phyloP scores from a whole-genome alignment of 2,888 invertebrate genomes.

The Apantesis nais region DNA sequence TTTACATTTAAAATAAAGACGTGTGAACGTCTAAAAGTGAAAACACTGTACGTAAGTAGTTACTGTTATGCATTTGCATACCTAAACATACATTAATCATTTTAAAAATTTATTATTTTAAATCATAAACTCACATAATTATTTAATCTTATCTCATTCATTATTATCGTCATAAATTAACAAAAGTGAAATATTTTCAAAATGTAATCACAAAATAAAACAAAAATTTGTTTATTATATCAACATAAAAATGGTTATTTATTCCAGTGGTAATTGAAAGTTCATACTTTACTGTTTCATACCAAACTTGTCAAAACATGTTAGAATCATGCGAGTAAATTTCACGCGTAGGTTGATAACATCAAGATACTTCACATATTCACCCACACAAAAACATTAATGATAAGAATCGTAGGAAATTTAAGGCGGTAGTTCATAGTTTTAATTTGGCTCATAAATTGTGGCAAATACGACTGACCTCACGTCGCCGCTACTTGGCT shows the following conservation, averaged over 20 bases:
- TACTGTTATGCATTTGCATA: too few relatives aligned
- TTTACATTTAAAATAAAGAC: too few relatives aligned
- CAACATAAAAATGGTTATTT: neutral
- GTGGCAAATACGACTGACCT: slow-evolving; percentile 41
- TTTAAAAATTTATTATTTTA: too few relatives aligned
- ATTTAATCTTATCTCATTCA: too few relatives aligned
- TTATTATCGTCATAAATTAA: neutral
- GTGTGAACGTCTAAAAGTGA: too few relatives aligned
- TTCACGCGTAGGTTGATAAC: slow-evolving; percentile 12
- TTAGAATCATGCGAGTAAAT: slow-evolving; percentile 1
- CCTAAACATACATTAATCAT: too few relatives aligned
- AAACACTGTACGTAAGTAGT: too few relatives aligned
- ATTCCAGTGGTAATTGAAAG: neutral
- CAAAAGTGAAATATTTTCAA: neutral
- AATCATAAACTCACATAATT: too few relatives aligned
- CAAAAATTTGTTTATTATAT: neutral
- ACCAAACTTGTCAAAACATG: slow-evolving; percentile 8
- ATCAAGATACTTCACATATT: slow-evolving; percentile 14
- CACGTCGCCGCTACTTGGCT: slow-evolving; percentile 45
- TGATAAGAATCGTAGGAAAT: slow-evolving; percentile 19
- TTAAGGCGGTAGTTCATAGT: slow-evolving; percentile 21
- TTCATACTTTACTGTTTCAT: neutral
- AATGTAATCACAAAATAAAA: neutral
- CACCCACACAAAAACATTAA: slow-evolving; percentile 18
- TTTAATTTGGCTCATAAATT: slow-evolving; percentile 49